Evolutionary conservation across 2,888 invertebrate species (phyloP), one percentile per base, ranked within the genome.

Genomic region (Campopleginae sp.): DNA sequence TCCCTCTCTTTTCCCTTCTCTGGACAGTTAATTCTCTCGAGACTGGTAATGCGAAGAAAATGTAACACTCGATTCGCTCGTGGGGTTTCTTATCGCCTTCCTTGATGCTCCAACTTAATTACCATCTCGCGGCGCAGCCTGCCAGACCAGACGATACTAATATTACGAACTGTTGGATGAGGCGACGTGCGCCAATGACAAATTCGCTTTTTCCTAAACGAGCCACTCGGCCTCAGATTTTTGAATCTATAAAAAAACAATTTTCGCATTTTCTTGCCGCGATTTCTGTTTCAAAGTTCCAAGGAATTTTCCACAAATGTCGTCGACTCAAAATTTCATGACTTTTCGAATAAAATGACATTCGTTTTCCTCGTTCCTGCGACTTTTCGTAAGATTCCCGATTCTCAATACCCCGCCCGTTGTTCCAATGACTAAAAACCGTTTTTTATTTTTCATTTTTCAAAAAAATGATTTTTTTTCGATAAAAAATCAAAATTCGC

Each of bases 31-130:
- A 48, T 77, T 51, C 66, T 27, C 33, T 10, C 23, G 31, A 48
- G 46, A n/a, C 27, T 54, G 2, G 54, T 3, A 38, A 77, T 51
- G 23, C 33, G 4, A 66, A 66, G 19, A 51, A 38, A 51, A 66
- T 51, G 27, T 46, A 23, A 51, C 63, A 38, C 48, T 48, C 19
- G 61, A 14, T 8, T 46, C 17, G 61, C 23, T 58, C 42, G 19
- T 42, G 27, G n/a, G 23, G 44, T 19, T 42, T 58, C 54, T 58
- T n/a, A 74, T 74, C 38, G 38, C 42, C 58, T 58, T 74, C 72
- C 42, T 74, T 23, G 27, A 46, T 68, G 46, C 46, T 17, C 27
- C 72, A 58, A 44, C 42, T 74, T 33, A 74, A 74, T 61, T 74
- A 74, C 17, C 44, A 74, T 42, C 23, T 72, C 23, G 14, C 12